Evolutionary conservation across 2,113 vertebrate genomes (phyloP).

Genomic region (Cettia cetti): DNA sequence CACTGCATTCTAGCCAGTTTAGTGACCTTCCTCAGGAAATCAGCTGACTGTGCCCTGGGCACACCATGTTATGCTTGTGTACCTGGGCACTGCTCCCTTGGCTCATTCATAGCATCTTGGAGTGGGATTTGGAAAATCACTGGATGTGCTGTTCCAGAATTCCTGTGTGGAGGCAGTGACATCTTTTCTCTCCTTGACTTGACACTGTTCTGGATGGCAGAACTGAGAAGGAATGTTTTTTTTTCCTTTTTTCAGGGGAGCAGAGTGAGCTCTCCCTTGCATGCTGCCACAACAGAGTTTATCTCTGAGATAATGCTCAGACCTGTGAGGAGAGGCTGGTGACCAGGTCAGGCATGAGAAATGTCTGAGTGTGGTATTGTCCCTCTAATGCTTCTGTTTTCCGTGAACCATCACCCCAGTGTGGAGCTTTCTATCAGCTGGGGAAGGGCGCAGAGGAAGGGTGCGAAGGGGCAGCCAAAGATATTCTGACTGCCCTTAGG

Average conservation of each 20-base stretch:
- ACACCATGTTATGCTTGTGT: rapidly evolving
- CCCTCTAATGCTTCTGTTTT: not conserved
- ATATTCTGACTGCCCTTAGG: not conserved
- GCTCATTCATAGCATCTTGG: not conserved
- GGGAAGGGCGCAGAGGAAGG: rapidly evolving
- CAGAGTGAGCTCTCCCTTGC: not conserved
- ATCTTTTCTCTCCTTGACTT: not conserved
- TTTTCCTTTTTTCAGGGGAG: not conserved
- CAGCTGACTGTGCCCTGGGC: not conserved
- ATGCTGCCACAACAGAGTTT: not conserved
- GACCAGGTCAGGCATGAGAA: not conserved
- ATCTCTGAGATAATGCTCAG: not conserved
- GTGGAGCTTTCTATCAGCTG: not conserved
- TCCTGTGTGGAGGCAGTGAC: not conserved
- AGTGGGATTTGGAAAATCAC: not conserved
- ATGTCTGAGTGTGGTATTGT: not conserved
- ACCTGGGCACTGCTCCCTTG: not conserved
- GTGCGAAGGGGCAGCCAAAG: not conserved
- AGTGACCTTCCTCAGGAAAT: not conserved
- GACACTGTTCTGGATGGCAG: not conserved
- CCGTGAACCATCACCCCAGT: not conserved
- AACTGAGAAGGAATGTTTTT: not conserved
- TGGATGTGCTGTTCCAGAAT: not conserved
- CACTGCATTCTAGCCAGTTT: not conserved
- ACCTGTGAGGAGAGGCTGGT: not conserved